Base-by-base conservation (phyloP, 2,797 vertebrate genomes). In the Echeneis naucrates region DNA sequence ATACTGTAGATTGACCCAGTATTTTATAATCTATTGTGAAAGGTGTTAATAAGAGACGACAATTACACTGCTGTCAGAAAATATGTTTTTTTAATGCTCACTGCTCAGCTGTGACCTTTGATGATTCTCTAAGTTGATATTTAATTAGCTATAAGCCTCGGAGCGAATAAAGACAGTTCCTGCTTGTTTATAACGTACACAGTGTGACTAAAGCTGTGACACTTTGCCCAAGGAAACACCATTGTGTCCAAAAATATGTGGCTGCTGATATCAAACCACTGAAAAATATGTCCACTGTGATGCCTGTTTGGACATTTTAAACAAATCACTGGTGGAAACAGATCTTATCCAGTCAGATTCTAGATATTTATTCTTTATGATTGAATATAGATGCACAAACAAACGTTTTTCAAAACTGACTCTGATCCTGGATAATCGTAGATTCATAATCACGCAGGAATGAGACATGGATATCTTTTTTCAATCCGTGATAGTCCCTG, bases 81-180 rank as follows among this genome's bases (percentile, higher is more conserved):
- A 24, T n/a, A 70, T 7, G 32, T 16, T 62, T 56, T 53, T 54
- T 47, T 71, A 17, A 62, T 65, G 52, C 63, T 79, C 53, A 75
- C 37, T 60, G 52, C 53, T 40, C 9, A 35, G 19, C 35, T 10
- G n/a, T 44, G 33, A 42, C 38, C 30, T 11, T 2, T 23, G 33
- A 30, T 10, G 4, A 10, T 9, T 13, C 5, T 17, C 33, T 56
- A 2, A 55, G 19, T 32, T 26, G 12, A 26, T 51, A 17, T 62
- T 68, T 69, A 35, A 37, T 33, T 17, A 30, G 55, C 8, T 32
- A 10, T 7, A 16, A 26, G 21, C 30, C 6, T n/a, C n/a, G n/a
- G 33, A 35, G 12, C n/a, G 16, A 69, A 38, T 35, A n/a, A 48
- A 10, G 56, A 21, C 27, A 23, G 50, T 27, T 4, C 17, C 45